Conservation (phyloP, 2,113 vertebrate species). For the Eleginops maclovinus region DNA sequence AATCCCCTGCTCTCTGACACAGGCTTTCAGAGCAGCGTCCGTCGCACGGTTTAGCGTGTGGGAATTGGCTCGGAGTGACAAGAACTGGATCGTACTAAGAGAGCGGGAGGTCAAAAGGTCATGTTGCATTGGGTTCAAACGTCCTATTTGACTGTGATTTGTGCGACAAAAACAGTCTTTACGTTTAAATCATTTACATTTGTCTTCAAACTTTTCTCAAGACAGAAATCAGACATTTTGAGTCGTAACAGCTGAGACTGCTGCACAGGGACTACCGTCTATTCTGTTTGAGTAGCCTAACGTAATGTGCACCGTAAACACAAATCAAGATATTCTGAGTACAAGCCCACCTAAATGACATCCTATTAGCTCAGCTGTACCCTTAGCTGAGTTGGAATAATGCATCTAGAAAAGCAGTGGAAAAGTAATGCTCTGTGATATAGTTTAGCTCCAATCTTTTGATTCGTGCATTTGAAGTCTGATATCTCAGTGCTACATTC, state of each 20-base stretch:
- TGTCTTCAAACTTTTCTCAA: background rate
- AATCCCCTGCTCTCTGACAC: slow-evolving; percentile 66
- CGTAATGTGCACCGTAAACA: background rate
- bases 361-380: too few species aligned
- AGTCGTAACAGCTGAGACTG: too few species aligned
- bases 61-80: slow-evolving; percentile 27
- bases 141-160: background rate
- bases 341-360: background rate
- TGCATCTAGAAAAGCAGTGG: too few species aligned
- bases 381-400: too few species aligned
- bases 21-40: slow-evolving; percentile 17
- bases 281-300: too few species aligned
- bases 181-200: too few species aligned
- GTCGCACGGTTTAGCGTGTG: slow-evolving; percentile 35
- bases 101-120: slow-evolving; percentile 33
- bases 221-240: background rate
- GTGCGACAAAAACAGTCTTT: too few species aligned
- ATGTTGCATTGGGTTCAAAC: background rate
- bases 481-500: background rate
- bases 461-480: background rate
- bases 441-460: background rate
- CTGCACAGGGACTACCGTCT: too few species aligned
- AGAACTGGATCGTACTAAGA: background rate
- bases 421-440: too few species aligned
- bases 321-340: background rate